phyloP scores from a whole-genome alignment of 53 echinoderm and acorn worm species.

The Paracentrotus lividus region DNA sequence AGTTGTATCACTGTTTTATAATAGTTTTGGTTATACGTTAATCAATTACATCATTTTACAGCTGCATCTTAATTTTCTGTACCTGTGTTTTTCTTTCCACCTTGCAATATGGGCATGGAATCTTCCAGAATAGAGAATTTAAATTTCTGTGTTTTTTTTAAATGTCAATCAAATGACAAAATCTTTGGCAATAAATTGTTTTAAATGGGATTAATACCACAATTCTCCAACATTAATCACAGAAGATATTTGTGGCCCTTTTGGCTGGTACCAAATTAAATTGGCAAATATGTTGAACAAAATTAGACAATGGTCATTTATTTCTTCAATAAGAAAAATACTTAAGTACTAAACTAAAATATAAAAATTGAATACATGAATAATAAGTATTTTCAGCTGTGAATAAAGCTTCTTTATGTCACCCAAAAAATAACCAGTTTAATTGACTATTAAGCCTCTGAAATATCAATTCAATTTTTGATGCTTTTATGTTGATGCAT shows the following conservation, averaged over 20 bases:
- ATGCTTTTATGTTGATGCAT: not conserved
- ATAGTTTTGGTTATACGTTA: not conserved
- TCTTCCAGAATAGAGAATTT: no score
- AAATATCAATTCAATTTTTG: no score
- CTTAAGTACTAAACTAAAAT: not conserved
- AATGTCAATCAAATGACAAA: not conserved
- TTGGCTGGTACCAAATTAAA: not conserved
- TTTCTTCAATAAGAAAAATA: not conserved
- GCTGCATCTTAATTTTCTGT: no score
- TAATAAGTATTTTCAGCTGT: not conserved
- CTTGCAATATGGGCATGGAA: no score
- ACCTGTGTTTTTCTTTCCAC: no score
- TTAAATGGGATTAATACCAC: not conserved
- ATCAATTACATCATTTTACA: not conserved
- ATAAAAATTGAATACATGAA: slow-evolving; percentile 1
- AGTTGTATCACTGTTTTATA: not conserved
- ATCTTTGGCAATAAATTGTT: not conserved
- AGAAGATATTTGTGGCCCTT: no score
- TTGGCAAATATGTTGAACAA: not conserved
- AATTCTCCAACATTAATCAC: not conserved
- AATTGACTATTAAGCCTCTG: not conserved
- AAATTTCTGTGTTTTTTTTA: no score
- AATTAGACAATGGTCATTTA: not conserved
- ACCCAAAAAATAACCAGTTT: not conserved
- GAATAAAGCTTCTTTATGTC: not conserved